phyloP scores from a whole-genome alignment of 2,888 invertebrate species.

The Drosophila emarginata region DNA sequence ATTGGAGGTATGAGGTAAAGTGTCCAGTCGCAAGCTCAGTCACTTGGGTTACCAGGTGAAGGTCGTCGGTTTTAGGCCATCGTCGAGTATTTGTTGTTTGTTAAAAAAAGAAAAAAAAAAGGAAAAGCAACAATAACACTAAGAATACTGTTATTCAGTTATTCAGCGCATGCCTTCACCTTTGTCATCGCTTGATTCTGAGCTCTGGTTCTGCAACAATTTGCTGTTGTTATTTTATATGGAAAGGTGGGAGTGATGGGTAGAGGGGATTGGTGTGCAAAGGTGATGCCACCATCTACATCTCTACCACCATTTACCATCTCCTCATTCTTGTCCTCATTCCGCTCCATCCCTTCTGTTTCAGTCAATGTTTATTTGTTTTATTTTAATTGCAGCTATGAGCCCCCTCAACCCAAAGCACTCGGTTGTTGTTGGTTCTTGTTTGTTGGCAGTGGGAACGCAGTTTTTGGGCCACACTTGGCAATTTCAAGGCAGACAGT shows the following conservation, averaged over 20 bases:
- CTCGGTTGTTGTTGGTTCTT: slow-evolving; percentile 1
- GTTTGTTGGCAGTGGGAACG: not conserved
- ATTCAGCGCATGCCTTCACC: not conserved
- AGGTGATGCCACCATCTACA: not conserved
- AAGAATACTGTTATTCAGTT: not conserved
- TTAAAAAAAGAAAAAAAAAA: slow-evolving; percentile 1
- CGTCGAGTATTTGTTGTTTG: slow-evolving; percentile 13
- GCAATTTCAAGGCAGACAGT: slow-evolving; percentile 34
- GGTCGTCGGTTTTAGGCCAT: slow-evolving; percentile 5
- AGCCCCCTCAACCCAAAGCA: slow-evolving; percentile 25
- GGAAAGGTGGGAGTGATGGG: no score
- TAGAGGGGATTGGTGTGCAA: not conserved
- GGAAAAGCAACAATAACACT: not conserved
- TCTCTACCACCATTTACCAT: not conserved
- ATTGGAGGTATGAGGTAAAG: not conserved
- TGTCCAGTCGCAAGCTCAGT: slow-evolving; percentile 10
- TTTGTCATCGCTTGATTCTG: not conserved
- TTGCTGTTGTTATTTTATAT: not conserved
- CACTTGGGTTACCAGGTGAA: slow-evolving; percentile 13
- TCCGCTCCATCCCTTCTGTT: not conserved
- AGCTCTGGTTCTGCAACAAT: slow-evolving; percentile 2
- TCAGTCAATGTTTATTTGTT: slow-evolving; percentile 49
- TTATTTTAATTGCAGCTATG: slow-evolving; percentile 58
- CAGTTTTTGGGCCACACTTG: slow-evolving; percentile 30
- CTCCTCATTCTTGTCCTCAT: not conserved